Conservation (phyloP, 2,113 vertebrate genomes). For the Alethe diademata region DNA sequence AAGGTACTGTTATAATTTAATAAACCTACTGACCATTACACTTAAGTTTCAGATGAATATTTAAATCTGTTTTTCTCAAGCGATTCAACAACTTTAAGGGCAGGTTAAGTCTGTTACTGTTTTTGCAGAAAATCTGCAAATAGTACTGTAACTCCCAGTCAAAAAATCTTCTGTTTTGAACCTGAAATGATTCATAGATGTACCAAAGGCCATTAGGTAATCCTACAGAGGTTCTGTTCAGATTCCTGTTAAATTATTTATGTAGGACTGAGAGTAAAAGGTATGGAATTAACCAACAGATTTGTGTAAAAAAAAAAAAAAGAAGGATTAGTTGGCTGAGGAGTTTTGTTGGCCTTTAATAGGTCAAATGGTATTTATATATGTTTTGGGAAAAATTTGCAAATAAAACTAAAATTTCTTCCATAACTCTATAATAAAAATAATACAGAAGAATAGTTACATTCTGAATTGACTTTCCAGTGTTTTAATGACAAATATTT, state of each 20-base stretch:
- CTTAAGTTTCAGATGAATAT: neutral
- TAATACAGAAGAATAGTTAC: neutral
- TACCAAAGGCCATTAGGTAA: neutral
- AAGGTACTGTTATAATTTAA: neutral
- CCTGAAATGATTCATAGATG: neutral
- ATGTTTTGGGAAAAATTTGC: neutral
- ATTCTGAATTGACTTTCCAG: neutral
- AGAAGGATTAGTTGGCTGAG: neutral
- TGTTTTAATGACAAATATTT: neutral
- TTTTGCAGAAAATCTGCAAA: neutral
- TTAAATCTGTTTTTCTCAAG: neutral
- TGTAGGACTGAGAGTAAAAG: neutral
- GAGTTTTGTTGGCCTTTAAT: neutral
- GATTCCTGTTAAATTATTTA: neutral
- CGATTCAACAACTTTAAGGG: neutral
- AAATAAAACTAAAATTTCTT: neutral
- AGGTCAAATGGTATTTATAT: neutral
- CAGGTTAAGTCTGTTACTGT: neutral
- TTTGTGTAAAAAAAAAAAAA: neutral
- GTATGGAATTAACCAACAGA: neutral
- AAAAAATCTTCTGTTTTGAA: neutral
- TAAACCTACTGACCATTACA: neutral
- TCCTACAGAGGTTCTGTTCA: neutral
- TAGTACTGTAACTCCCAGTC: neutral
- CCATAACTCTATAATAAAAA: neutral